Conservation (phyloP, 1,140 invertebrate species). For the Drosophila melanogaster region Release_6_plus_ISO1_MT NT_033777.3:18772501-18773000, state of each 20-base stretch:
- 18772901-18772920: slow-evolving; percentile 48
- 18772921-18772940: slow-evolving; percentile 41
- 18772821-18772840: slow-evolving; percentile 48
- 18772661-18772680: slow-evolving; percentile 64
- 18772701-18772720: slow-evolving; percentile 64
- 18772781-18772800: slow-evolving; percentile 31
- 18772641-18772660: slow-evolving; percentile 71
- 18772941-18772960: slow-evolving; percentile 35
- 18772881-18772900: slow-evolving; percentile 19
- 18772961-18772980: background rate
- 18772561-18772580: background rate
- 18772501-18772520: slow-evolving; percentile 42
- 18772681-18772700: slow-evolving; percentile 54
- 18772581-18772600: slow-evolving; percentile 46
- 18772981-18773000: no score
- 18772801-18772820: slow-evolving; percentile 27
- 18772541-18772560: slow-evolving; percentile 21
- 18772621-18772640: slow-evolving; percentile 54
- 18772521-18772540: slow-evolving; percentile 30
- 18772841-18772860: slow-evolving; percentile 10
- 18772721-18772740: background rate
- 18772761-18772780: slow-evolving; percentile 63
- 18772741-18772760: slow-evolving; percentile 36
- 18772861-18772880: slow-evolving; percentile 4
- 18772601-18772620: slow-evolving; percentile 26